Percentiles rank a stretch among this genome's conserved stretches.
These are phyloP conservation scores for Perca fluviatilis DNA, from an alignment of 2,113 vertebrate species.

Conservation along the genomic window DNA sequence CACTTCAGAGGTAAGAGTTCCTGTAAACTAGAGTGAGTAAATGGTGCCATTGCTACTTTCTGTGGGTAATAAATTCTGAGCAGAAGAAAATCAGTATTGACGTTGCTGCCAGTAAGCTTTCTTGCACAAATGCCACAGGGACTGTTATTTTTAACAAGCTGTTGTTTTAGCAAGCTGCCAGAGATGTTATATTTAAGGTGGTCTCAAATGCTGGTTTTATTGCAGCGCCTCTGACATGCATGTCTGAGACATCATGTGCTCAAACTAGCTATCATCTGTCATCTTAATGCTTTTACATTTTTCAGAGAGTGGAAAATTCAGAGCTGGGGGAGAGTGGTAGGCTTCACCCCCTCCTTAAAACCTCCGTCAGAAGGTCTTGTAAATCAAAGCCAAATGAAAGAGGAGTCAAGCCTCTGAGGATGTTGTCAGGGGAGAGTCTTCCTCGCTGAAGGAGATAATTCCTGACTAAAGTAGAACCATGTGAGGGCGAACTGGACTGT, in stretches of 20 bases:
- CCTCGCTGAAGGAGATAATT: slow-evolving; percentile 69
- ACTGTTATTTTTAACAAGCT: slow-evolving; percentile 21
- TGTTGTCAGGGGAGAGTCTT: slow-evolving; percentile 56
- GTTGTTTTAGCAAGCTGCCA: neutral
- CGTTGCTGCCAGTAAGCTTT: slow-evolving; percentile 36
- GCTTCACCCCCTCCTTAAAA: neutral
- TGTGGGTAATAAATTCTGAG: slow-evolving; percentile 31
- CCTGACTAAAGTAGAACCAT: slow-evolving; percentile 77
- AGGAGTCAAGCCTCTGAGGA: slow-evolving; percentile 59
- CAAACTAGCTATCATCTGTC: slow-evolving; percentile 23
- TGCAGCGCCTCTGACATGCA: slow-evolving; percentile 14
- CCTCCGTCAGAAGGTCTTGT: slow-evolving; percentile 45
- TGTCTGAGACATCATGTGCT: slow-evolving; percentile 14
- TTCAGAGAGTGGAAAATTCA: neutral
- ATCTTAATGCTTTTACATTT: neutral
- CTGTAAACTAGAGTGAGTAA: slow-evolving; percentile 47
- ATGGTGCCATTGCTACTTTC: slow-evolving; percentile 19
- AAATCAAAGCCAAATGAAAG: slow-evolving; percentile 78
- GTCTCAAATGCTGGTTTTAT: slow-evolving; percentile 15
- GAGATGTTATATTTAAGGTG: slow-evolving; percentile 36
- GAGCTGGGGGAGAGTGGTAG: slow-evolving; percentile 1
- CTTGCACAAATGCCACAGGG: neutral
- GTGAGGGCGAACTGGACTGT: slow-evolving; percentile 51
- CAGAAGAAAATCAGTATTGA: neutral
- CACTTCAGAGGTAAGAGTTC: slow-evolving; percentile 77